A percentile compares a stretch with the other conserved stretches of the same genome.
Conservation (phyloP, 2,888 invertebrate genomes). For the Ectobius pallidus region DNA sequence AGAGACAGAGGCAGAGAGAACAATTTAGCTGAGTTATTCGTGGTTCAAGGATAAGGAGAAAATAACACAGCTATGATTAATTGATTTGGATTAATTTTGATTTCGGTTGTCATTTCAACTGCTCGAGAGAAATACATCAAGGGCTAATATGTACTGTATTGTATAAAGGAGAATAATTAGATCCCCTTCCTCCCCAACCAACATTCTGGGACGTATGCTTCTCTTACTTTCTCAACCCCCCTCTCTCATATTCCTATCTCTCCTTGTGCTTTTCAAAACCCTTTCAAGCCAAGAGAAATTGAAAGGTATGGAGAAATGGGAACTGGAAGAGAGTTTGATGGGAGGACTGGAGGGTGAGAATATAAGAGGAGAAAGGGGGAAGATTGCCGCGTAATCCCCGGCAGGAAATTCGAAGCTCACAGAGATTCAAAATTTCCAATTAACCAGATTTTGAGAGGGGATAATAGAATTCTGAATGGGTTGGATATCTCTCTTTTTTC, state of each 20-base stretch:
- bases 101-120: conserved; percentile 24
- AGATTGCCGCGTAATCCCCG: conserved; percentile 36
- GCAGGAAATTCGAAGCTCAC: conserved; percentile 40
- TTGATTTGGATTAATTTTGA: conserved; percentile 35
- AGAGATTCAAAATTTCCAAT: conserved; percentile 41
- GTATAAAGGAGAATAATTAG: conserved; percentile 35
- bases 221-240: neutral
- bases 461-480: conserved; percentile 39
- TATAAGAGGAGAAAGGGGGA: conserved; percentile 17
- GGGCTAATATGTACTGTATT: conserved; percentile 34
- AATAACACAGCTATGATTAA: conserved; percentile 31
- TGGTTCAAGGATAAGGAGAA: conserved; percentile 14
- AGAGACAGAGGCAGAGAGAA: too few relatives aligned
- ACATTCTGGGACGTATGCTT: neutral
- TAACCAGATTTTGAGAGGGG: conserved; percentile 40
- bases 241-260: neutral
- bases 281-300: conserved; percentile 28
- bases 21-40: neutral
- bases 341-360: neutral
- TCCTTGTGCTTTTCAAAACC: conserved; percentile 34
- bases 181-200: neutral
- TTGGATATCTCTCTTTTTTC: conserved; percentile 22
- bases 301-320: conserved; percentile 20
- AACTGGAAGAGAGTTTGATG: neutral
- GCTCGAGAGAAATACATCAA: conserved; percentile 30